Conservation (phyloP, 2,797 vertebrate species). For the Fistularia tabacaria region DNA sequence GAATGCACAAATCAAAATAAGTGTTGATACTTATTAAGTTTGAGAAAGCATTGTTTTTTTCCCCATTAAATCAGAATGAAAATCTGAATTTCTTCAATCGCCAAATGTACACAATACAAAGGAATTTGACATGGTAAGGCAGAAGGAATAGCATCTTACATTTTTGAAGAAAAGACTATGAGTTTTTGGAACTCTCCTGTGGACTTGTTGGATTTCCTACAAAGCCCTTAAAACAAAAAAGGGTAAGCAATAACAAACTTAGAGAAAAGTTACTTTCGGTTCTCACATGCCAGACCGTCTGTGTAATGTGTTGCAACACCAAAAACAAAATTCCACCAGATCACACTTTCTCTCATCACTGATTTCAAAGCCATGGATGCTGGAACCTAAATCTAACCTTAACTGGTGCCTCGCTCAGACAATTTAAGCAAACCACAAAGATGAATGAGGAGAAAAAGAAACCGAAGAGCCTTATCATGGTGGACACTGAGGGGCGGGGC, state of each 20-base stretch:
- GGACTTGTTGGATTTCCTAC: slow-evolving; percentile 68
- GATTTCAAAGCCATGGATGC: slow-evolving; percentile 74
- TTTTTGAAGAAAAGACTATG: slow-evolving; percentile 74
- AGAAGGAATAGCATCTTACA: slow-evolving; percentile 33
- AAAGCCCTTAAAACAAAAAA: slow-evolving; percentile 68
- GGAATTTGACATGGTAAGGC: background rate
- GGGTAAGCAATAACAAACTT: slow-evolving; percentile 71
- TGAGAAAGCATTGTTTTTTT: slow-evolving; percentile 50
- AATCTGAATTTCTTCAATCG: no score
- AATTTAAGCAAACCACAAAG: slow-evolving; percentile 63
- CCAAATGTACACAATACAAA: background rate
- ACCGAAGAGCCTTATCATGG: no score
- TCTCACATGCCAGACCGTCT: slow-evolving; percentile 54
- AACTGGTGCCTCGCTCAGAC: slow-evolving; percentile 70
- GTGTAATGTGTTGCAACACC: slow-evolving; percentile 74
- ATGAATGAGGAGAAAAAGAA: slow-evolving; percentile 44
- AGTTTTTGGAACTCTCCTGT: slow-evolving; percentile 67
- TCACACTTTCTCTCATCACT: slow-evolving; percentile 76
- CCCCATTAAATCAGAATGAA: slow-evolving; percentile 45
- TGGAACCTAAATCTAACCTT: slow-evolving; percentile 71
- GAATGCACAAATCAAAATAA: slow-evolving; percentile 12
- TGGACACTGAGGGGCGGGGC: no score
- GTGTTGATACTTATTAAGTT: slow-evolving; percentile 32
- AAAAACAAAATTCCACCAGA: slow-evolving; percentile 78
- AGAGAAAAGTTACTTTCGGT: slow-evolving; percentile 78